Evolutionary conservation across 2,797 vertebrate genomes (phyloP).

Genomic region (Melanotaenia maccullochi): DNA sequence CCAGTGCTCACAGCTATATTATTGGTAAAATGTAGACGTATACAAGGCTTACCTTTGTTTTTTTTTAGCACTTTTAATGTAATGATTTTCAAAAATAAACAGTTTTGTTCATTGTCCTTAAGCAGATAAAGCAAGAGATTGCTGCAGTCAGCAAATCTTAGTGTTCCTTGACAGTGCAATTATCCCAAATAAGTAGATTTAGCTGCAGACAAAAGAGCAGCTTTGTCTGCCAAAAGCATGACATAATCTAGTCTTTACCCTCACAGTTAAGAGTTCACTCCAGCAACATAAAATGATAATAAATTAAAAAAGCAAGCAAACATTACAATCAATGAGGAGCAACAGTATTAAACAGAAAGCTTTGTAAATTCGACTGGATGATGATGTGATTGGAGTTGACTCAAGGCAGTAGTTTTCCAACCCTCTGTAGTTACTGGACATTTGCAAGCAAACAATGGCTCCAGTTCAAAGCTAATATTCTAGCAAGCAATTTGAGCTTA

Average conservation of each 20-base stretch:
- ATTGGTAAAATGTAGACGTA: slow-evolving; percentile 9
- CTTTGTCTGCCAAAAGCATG: background rate
- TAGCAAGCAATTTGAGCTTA: background rate
- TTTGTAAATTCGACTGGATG: slow-evolving; percentile 29
- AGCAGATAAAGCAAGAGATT: background rate
- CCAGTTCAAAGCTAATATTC: slow-evolving; percentile 35
- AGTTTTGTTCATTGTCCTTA: background rate
- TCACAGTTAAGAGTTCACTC: slow-evolving; percentile 7
- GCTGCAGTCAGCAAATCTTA: background rate
- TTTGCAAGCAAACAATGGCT: slow-evolving; percentile 34
- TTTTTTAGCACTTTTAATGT: background rate
- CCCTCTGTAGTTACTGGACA: slow-evolving; percentile 29
- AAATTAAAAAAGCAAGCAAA: background rate
- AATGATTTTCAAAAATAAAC: background rate
- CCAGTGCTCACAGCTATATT: slow-evolving; percentile 3
- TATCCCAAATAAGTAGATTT: background rate
- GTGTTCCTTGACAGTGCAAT: background rate
- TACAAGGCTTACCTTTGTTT: slow-evolving; percentile 5
- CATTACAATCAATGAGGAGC: slow-evolving; percentile 8
- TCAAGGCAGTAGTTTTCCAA: slow-evolving; percentile 27
- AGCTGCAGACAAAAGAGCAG: background rate
- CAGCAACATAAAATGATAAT: slow-evolving; percentile 15
- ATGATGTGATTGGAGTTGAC: slow-evolving; percentile 15
- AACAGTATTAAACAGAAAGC: slow-evolving; percentile 16
- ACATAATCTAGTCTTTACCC: background rate